Evolutionary conservation across 2,888 invertebrate genomes (phyloP).

Genomic region (Mongoloraphidia duomilia): DNA sequence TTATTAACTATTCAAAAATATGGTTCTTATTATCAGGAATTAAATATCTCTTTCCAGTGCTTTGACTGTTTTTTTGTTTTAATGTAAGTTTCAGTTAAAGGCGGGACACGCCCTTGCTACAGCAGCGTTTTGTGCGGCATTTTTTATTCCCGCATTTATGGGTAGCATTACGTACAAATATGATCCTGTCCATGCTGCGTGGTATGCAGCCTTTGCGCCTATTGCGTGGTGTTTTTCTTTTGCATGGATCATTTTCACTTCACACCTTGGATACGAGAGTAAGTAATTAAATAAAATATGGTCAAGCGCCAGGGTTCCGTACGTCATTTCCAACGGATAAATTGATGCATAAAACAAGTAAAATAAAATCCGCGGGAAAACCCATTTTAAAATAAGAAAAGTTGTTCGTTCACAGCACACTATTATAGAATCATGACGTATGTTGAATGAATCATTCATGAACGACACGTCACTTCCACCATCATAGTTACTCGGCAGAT

Average conservation of each 20-base stretch:
- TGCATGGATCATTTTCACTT: constrained; percentile 50
- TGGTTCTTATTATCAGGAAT: background rate
- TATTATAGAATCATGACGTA: too few species aligned
- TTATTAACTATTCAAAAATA: background rate
- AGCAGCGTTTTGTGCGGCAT: constrained; percentile 35
- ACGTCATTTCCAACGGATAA: background rate
- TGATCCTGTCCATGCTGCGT: constrained; percentile 45
- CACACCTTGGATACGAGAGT: constrained; percentile 46
- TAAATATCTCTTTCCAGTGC: background rate
- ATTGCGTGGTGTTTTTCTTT: constrained; percentile 53
- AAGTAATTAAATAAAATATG: constrained; percentile 12
- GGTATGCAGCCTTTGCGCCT: constrained; percentile 54
- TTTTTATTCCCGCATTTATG: constrained; percentile 49
- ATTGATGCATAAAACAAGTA: background rate
- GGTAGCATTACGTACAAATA: constrained; percentile 45
- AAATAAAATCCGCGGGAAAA: too few species aligned
- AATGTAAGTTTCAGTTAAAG: constrained; percentile 28
- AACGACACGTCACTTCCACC: too few species aligned
- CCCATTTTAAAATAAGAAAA: too few species aligned
- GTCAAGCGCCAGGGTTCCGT: background rate
- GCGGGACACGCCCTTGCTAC: constrained; percentile 40
- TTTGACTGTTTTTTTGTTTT: background rate
- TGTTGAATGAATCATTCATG: too few species aligned
- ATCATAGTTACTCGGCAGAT: too few species aligned
- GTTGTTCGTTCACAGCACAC: too few species aligned